Evolutionary conservation across 2,888 invertebrate genomes (phyloP), one percentile per base, ranked within the genome.

Genomic region (Oscheius myriophilus): DNA sequence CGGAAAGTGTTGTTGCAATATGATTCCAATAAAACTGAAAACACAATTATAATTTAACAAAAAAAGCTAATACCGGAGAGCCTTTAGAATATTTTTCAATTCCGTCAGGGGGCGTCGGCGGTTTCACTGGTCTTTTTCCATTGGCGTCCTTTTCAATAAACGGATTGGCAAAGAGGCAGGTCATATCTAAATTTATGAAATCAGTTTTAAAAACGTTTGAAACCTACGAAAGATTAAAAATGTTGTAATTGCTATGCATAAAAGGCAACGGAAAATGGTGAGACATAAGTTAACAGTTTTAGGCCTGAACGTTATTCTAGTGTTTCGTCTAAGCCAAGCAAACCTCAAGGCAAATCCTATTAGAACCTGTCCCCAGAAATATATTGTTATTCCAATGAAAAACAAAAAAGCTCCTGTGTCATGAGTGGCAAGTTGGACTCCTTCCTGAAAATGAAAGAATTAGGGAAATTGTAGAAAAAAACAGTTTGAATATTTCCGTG

Each of bases 351-450:
- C 25, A 23, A 61, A 69, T 9, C 45, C 57, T 7, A 71, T 45
- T 18, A 69, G 11, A 9, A 69, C 21, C 4, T 64, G 65, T 1
- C 65, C 65, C 68, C 66, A 72, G 54, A 61, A 70, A 53, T 73
- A 73, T 14, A 70, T 16, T 18, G 46, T 64, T 9, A 73, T 67
- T 33, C 73, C 73, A 58, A 73, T 63, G 51, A 73, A 73, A 33
- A 73, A 73, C 12, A 91, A 85, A 61, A 90, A 87, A 11, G 92
- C 92, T 2, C 92, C 92, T 45, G 91, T 87, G 45, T 91, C 87
- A 82, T 93, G 92, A 1, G 92, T 90, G 26, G 89, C 87, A 43
- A 92, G 87, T 0, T 91, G 90, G 82, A 91, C 91, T 0, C 91
- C 91, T 86, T 92, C 92, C 89, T 88, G 80, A 33, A 87, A 79